Conservation (phyloP, 2,888 invertebrate species). For the Brassicogethes aeneus region DNA sequence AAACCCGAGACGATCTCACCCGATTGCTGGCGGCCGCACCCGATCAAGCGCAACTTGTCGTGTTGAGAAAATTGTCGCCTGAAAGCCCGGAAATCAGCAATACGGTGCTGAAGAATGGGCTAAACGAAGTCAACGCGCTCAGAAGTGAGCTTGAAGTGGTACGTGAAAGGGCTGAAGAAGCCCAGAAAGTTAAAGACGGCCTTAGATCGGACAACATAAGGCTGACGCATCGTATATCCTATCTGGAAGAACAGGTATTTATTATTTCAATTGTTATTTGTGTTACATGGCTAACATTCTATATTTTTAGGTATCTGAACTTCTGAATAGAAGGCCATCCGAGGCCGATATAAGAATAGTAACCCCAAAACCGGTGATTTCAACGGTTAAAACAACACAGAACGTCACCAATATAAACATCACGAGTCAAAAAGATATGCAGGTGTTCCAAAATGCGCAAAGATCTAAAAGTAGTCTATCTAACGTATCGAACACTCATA, state of each 20-base stretch:
- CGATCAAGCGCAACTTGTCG: conserved; percentile 55
- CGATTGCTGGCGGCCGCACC: conserved; percentile 54
- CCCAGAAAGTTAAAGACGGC: conserved; percentile 53
- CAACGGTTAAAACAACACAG: conserved; percentile 49
- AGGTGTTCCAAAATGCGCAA: conserved; percentile 70
- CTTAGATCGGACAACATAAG: conserved; percentile 72
- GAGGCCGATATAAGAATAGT: conserved; percentile 27
- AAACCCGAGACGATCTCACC: conserved; percentile 61
- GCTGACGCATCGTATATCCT: conserved; percentile 79
- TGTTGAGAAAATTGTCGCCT: conserved; percentile 41
- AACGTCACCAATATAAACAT: conserved; percentile 67
- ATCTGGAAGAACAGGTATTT: conserved; percentile 78
- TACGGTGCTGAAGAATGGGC: conserved; percentile 23
- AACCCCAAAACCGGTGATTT: conserved; percentile 31
- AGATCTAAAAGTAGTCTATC: conserved; percentile 46
- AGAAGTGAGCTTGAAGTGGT: conserved; percentile 51
- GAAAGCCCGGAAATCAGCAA: neutral
- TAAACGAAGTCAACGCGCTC: conserved; percentile 44
- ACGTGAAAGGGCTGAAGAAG: conserved; percentile 52
- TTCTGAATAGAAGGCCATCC: conserved; percentile 41
- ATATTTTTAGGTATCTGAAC: conserved; percentile 35
- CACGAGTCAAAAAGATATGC: conserved; percentile 47
- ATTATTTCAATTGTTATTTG: conserved; percentile 19
- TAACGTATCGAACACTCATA: conserved; percentile 48
- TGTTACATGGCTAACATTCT: too few relatives aligned